Evolutionary conservation across 1,140 invertebrate genomes (phyloP).

Genomic region (Cherax quadricarinatus): DNA sequence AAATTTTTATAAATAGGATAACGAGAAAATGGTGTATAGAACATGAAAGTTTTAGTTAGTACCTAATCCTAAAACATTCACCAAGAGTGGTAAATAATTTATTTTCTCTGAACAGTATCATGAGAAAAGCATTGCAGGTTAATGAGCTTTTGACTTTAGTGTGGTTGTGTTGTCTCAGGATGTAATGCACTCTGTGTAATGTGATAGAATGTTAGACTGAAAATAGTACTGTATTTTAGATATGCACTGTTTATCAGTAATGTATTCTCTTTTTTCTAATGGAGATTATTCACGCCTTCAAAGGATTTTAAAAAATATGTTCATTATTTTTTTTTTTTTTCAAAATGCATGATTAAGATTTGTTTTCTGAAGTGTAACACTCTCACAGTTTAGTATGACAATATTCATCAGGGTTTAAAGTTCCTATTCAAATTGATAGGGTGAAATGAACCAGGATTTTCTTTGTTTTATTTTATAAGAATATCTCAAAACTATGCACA

Average conservation of each 20-base stretch:
- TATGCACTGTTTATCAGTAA: neutral
- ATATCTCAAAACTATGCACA: neutral
- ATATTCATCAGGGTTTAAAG: neutral
- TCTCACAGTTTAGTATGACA: neutral
- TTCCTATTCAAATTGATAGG: neutral
- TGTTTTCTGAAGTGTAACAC: neutral
- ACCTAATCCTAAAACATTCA: no score
- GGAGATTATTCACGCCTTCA: neutral
- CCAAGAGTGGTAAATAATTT: no score
- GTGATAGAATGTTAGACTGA: neutral
- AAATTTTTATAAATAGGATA: no score
- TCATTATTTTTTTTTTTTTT: neutral
- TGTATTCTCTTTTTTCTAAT: neutral
- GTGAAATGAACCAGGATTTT: neutral
- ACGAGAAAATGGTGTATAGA: no score
- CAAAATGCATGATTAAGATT: neutral
- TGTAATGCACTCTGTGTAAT: neutral
- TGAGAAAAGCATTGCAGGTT: neutral
- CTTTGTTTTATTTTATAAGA: neutral
- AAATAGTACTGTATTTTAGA: neutral
- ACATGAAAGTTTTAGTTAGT: no score
- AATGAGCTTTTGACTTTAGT: neutral
- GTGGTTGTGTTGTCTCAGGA: neutral
- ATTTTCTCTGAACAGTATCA: neutral
- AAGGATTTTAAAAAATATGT: neutral